Evolutionary conservation across 2,113 vertebrate species (phyloP), one percentile per base, ranked within the genome.

Genomic region (Clarias batrachus): DNA sequence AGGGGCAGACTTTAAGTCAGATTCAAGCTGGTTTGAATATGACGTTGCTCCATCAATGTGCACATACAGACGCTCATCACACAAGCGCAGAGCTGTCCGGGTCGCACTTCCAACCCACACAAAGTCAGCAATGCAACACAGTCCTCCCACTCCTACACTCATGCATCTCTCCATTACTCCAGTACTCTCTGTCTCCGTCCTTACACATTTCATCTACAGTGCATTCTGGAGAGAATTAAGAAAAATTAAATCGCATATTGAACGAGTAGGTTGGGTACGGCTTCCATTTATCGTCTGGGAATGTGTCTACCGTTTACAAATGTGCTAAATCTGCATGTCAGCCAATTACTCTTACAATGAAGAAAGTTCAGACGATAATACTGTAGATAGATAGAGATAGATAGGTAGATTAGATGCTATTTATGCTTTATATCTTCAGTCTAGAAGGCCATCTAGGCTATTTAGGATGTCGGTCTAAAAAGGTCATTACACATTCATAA

Each of bases 101-200:
- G 81, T 66, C 81, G 70, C 78, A 30, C 79, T 65, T 30, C 21
- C 81, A 85, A 60, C 77, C 86, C 63, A 83, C 89, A 65, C 56
- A 88, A 41, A 82, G 63, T 71, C 70, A 82, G 82, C 86, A 66
- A 66, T 27, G 59, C 86, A 81, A 48, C 79, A 79, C 25, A 48
- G n/a, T 48, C 73, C 76, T 76, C 88, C 60, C 70, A 85, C 83
- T 79, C 48, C 80, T 63, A 16, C 84, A 65, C 62, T 56, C 76
- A 56, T 54, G 23, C 54, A 21, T 27, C 63, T 48, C 56, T 74
- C 56, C 23, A 71, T 19, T 56, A 80, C 85, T 86, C 33, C 85
- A 59, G 16, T 52, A 14, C 79, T 66, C 30, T 62, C 76, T 23
- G 13, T 81, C 41, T 84, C 70, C 65, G 48, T 56, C 37, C 76